Percentiles rank a stretch among this genome's conserved stretches.
phyloP scores from a whole-genome alignment of 2,888 invertebrate genomes.

The Lasius platythorax region DNA sequence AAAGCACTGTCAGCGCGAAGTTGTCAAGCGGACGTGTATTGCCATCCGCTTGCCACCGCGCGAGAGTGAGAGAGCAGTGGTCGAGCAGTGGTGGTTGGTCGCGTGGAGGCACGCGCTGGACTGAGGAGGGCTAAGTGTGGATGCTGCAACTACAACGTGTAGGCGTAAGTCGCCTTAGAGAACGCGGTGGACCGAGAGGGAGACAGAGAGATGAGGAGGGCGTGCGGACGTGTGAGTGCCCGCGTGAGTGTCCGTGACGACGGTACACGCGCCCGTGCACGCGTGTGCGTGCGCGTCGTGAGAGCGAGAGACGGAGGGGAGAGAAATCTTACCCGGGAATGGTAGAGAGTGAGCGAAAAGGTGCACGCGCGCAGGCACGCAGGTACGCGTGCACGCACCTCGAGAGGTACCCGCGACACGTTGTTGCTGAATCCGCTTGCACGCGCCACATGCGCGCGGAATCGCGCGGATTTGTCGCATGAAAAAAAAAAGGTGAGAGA shows the following conservation, averaged over 20 bases:
- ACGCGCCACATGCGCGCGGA: slow-evolving; percentile 57
- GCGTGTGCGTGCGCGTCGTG: slow-evolving; percentile 19
- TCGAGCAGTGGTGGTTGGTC: slow-evolving; percentile 84
- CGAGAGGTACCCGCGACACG: slow-evolving; percentile 43
- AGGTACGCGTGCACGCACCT: slow-evolving; percentile 46
- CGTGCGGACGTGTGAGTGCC: slow-evolving; percentile 55
- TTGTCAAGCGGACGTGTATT: slow-evolving; percentile 62
- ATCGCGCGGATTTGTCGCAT: slow-evolving; percentile 14
- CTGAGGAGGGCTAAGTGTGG: slow-evolving; percentile 85
- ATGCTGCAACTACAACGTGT: slow-evolving; percentile 85
- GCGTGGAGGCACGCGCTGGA: slow-evolving; percentile 86
- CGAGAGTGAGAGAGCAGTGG: slow-evolving; percentile 77
- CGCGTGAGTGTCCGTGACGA: slow-evolving; percentile 41
- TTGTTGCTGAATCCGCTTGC: slow-evolving; percentile 74
- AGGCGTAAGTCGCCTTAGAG: slow-evolving; percentile 83
- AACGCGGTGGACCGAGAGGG: slow-evolving; percentile 72
- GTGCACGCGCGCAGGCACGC: slow-evolving; percentile 52
- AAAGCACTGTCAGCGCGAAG: slow-evolving; percentile 69
- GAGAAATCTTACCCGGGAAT: slow-evolving; percentile 61
- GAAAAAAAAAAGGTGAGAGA: not conserved
- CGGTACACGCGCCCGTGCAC: slow-evolving; percentile 40
- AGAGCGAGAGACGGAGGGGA: slow-evolving; percentile 56
- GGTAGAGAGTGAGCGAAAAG: slow-evolving; percentile 34
- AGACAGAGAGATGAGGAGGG: slow-evolving; percentile 63
- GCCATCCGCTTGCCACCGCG: slow-evolving; percentile 63